Evolutionary conservation across 2,888 invertebrate genomes (phyloP).

Genomic region (Rugalucina vietnamica): DNA sequence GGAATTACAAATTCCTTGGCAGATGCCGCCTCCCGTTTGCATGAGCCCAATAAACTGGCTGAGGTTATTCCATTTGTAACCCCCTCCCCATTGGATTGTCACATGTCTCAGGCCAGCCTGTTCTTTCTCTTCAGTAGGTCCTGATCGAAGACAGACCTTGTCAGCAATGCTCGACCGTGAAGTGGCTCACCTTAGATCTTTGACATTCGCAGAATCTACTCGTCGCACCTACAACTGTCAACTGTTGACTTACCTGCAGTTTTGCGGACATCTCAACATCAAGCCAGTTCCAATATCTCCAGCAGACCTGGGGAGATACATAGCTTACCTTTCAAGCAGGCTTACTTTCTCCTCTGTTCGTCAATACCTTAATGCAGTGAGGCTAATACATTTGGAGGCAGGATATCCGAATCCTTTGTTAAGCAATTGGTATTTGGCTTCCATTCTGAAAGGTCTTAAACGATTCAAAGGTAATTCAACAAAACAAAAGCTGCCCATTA

Average conservation of each 20-base stretch:
- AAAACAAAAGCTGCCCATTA: slow-evolving; percentile 20
- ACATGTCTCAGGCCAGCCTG: neutral
- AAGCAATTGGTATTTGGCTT: neutral
- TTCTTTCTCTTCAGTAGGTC: neutral
- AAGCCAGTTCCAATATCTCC: slow-evolving; percentile 4
- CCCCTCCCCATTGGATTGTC: neutral
- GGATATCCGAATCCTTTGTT: neutral
- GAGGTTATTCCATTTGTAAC: neutral
- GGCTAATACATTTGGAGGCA: neutral
- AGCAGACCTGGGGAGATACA: slow-evolving; percentile 22
- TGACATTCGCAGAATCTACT: slow-evolving; percentile 26
- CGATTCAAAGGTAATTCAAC: slow-evolving; percentile 6
- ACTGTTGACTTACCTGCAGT: slow-evolving; percentile 12
- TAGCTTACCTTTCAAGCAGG: slow-evolving; percentile 24
- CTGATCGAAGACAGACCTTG: too few species aligned
- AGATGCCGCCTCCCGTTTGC: slow-evolving; percentile 20
- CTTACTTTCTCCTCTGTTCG: neutral
- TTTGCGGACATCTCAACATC: slow-evolving; percentile 15
- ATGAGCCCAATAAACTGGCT: slow-evolving; percentile 17
- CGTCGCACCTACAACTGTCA: slow-evolving; percentile 23
- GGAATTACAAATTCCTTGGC: slow-evolving; percentile 10
- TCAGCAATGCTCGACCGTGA: too few species aligned
- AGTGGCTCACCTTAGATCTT: slow-evolving; percentile 4
- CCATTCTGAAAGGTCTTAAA: slow-evolving; percentile 15
- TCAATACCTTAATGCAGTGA: neutral